Evolutionary conservation across 2,888 invertebrate species (phyloP).

Genomic region (Andrena flavipes): DNA sequence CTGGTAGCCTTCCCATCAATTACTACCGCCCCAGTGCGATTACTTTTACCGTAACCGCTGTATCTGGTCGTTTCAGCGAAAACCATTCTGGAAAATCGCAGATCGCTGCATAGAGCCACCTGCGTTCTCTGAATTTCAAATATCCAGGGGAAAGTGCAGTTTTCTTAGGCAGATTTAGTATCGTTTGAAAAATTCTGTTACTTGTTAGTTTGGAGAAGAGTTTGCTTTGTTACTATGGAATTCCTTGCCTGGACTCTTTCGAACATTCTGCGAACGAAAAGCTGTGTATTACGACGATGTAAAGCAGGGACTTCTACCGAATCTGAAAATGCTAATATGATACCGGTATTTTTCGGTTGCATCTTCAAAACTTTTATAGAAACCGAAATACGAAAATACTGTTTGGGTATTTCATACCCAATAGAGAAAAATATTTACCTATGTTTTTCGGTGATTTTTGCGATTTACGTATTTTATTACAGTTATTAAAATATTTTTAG

Average conservation of each 20-base stretch:
- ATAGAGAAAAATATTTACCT: too few species aligned
- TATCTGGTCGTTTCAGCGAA: not conserved
- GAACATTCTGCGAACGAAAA: slow-evolving; percentile 13
- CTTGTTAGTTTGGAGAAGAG: not conserved
- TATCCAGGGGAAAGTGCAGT: slow-evolving; percentile 26
- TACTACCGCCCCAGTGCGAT: slow-evolving; percentile 19
- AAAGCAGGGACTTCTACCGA: not conserved
- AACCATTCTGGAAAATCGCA: slow-evolving; percentile 20
- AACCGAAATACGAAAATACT: not conserved
- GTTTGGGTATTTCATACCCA: too few species aligned
- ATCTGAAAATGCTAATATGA: too few species aligned
- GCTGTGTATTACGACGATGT: not conserved
- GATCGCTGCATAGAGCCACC: not conserved
- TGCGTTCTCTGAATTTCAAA: not conserved
- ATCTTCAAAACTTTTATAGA: too few species aligned
- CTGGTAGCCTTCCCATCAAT: slow-evolving; percentile 31
- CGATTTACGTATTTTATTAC: too few species aligned
- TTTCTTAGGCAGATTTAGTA: not conserved
- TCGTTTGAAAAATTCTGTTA: slow-evolving; percentile 4
- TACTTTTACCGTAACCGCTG: not conserved
- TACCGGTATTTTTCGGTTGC: too few species aligned
- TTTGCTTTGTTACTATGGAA: not conserved
- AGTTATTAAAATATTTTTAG: too few species aligned
- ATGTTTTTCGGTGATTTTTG: too few species aligned
- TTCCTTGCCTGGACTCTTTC: not conserved